Percentiles rank a stretch among this genome's conserved stretches.
These are phyloP conservation scores for Euclidia mi DNA, from an alignment of 2,888 invertebrate species.

Conservation along the genomic window DNA sequence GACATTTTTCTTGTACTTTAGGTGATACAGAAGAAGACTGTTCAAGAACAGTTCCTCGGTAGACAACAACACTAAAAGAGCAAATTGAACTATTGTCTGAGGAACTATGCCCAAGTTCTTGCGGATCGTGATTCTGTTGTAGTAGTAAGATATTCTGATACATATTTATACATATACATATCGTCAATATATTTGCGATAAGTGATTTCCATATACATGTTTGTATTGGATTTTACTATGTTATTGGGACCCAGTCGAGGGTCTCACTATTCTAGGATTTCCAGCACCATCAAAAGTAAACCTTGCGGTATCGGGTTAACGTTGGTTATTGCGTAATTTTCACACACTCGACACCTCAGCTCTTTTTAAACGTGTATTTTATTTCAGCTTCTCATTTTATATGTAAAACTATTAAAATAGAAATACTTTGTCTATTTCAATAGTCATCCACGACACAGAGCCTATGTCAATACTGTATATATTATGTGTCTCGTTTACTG, in stretches of 20 bases:
- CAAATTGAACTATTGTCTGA: slow-evolving; percentile 10
- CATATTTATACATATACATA: slow-evolving; percentile 35
- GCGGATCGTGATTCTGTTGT: slow-evolving; percentile 12
- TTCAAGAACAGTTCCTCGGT: background rate
- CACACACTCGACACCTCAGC: slow-evolving; percentile 16
- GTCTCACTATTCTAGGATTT: background rate
- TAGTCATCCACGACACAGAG: no score
- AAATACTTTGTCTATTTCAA: no score
- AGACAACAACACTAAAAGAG: background rate
- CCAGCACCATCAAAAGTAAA: slow-evolving; percentile 10
- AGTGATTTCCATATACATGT: slow-evolving; percentile 25
- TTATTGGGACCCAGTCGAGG: slow-evolving; percentile 16
- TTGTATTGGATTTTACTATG: slow-evolving; percentile 17
- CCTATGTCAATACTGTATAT: no score
- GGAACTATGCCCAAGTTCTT: slow-evolving; percentile 21
- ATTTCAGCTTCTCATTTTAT: background rate
- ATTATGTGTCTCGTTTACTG: no score
- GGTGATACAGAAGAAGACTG: background rate
- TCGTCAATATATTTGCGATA: slow-evolving; percentile 27
- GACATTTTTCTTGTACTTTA: background rate
- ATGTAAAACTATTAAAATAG: no score
- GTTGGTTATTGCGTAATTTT: slow-evolving; percentile 12
- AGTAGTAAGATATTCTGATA: slow-evolving; percentile 21
- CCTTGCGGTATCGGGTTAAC: slow-evolving; percentile 3
- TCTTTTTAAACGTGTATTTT: slow-evolving; percentile 1